Evolutionary conservation across 2,888 invertebrate species (phyloP), one percentile per base, ranked within the genome.

Genomic region (Microlaimidae sp.): DNA sequence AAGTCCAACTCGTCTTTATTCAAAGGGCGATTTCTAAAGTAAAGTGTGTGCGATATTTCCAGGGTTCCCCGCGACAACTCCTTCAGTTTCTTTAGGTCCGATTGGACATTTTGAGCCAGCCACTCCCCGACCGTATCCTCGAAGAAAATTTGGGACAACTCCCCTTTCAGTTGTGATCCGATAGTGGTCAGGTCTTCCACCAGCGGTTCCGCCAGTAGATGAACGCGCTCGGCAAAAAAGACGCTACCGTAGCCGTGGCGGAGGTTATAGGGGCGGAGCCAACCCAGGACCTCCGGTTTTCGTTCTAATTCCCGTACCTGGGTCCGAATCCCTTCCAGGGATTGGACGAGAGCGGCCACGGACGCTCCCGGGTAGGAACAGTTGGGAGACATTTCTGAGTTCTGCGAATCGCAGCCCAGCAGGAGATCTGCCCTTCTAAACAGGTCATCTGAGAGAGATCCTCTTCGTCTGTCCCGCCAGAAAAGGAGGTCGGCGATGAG

Each of bases 401-500:
- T n/a, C n/a, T n/a, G n/a, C n/a, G n/a, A n/a, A n/a, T n/a, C n/a
- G n/a, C n/a, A n/a, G n/a, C n/a, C n/a, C n/a, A n/a, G n/a, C n/a
- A n/a, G n/a, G n/a, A n/a, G n/a, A n/a, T n/a, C n/a, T n/a, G n/a
- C n/a, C n/a, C n/a, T n/a, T n/a, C n/a, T n/a, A n/a, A n/a, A n/a
- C n/a, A n/a, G n/a, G n/a, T n/a, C n/a, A n/a, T n/a, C n/a, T n/a
- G n/a, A n/a, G n/a, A n/a, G n/a, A n/a, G n/a, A n/a, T n/a, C n/a
- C n/a, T n/a, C n/a, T n/a, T n/a, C n/a, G n/a, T n/a, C n/a, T n/a
- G n/a, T 17, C 32, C 32, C 32, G 43, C 43, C 13, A 19, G 43
- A 19, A 43, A 51, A 65, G 64, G 58, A 64, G 63, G 48, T 57
- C 56, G 62, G 66, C 62, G 3, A 63, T 69, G n/a, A 75, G 63